Evolutionary conservation across 2,113 vertebrate species (phyloP), one percentile per base, ranked within the genome.

Genomic region (Heteronetta atricapilla): DNA sequence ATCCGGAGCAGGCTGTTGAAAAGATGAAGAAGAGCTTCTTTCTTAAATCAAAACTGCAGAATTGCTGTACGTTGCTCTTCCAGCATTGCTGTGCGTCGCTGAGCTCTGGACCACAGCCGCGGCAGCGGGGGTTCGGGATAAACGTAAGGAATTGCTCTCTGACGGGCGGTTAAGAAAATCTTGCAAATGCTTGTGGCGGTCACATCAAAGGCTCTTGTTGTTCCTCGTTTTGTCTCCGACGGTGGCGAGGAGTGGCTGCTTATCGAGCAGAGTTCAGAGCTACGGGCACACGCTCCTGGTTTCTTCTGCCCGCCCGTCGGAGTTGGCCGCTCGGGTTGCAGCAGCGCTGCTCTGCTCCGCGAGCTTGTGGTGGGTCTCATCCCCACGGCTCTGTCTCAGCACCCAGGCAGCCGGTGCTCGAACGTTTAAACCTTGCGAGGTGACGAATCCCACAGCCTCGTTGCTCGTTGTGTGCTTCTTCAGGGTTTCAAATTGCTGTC

Each of bases 211-310:
- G 52, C 76, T 70, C 56, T 58, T 26, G 25, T 28, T 52, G 58
- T 18, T 60, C 5, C 1, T 18, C 0, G 0, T 8, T 11, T 20
- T 0, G 0, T 14, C 38, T 46, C 23, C 38, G 33, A 7, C 29
- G 4, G 20, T 3, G 3, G 21, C 4, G 66, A 34, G 82, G 7
- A 33, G 29, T 5, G 46, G 38, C 8, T 31, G 66, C 55, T 79
- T n/a, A 44, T 44, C 42, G 4, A 44, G 6, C 42, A 16, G 42
- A 16, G 42, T 6, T 42, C 42, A 16, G 42, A 42, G 48, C 48
- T 11, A 4, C 18, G 12, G 60, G 18, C 42, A 3, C 3, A 1
- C 1, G 14, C 31, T n/a, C 10, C 14, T 46, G 4, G 52, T 16
- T 16, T 5, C 40, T 60, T 5, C 11, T 11, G n/a, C 10, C 19